phyloP scores from a whole-genome alignment of 2,797 vertebrate genomes.

The Anabas testudineus region DNA sequence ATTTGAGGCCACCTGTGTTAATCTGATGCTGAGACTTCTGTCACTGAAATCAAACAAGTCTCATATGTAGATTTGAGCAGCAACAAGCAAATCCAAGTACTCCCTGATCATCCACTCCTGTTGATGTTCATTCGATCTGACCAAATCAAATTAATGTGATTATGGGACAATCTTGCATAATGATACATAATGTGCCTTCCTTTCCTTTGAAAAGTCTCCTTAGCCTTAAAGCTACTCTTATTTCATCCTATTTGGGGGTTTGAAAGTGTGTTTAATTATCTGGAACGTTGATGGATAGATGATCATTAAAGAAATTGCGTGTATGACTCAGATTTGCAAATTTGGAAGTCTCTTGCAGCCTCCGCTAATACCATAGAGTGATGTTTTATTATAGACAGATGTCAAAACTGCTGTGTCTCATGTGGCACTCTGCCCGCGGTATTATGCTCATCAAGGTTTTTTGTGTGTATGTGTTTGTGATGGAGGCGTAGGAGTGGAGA shows the following conservation, averaged over 20 bases:
- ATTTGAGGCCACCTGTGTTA: conserved; percentile 56
- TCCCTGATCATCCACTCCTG: background rate
- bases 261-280: conserved; percentile 1
- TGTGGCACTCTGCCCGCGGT: conserved; percentile 21
- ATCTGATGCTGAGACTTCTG: conserved; percentile 48
- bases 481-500: background rate
- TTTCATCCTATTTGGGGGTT: background rate
- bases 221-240: background rate
- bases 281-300: background rate
- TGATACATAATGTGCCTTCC: no score
- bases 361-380: conserved; percentile 4
- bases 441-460: conserved; percentile 27
- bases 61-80: conserved; percentile 26
- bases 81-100: conserved; percentile 26
- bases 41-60: conserved; percentile 57
- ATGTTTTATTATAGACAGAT: conserved; percentile 46
- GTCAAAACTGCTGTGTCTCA: conserved; percentile 46
- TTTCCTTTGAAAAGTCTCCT: no score
- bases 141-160: background rate
- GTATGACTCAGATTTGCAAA: background rate
- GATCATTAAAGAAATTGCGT: background rate
- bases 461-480: conserved; percentile 9
- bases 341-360: background rate
- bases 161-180: background rate
- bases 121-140: background rate